Evolutionary conservation across 2,113 vertebrate genomes (phyloP).

Genomic region (Perca schrenkii): DNA sequence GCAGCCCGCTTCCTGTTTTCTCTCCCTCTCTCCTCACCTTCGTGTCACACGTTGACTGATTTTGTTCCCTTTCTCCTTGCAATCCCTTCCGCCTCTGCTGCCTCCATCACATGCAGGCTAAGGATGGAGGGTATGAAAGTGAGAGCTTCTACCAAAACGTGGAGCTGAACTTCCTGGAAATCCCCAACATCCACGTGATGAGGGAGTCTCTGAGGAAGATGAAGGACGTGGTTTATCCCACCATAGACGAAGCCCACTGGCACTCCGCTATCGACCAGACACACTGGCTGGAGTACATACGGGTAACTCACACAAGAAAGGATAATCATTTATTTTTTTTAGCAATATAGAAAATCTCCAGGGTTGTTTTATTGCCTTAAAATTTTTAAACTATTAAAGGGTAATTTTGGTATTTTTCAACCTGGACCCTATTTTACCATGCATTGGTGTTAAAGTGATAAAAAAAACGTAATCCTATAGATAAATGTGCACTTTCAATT

Average conservation of each 20-base stretch:
- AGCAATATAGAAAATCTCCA: too few species aligned
- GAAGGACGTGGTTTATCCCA: slow-evolving; percentile 94
- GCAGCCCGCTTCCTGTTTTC: background rate
- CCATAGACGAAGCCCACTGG: slow-evolving; percentile 93
- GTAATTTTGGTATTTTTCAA: too few species aligned
- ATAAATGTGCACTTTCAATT: too few species aligned
- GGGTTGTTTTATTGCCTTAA: too few species aligned
- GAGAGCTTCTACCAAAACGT: slow-evolving; percentile 93
- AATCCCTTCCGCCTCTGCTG: background rate
- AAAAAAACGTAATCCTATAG: too few species aligned
- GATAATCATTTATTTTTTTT: background rate
- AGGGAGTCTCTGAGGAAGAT: slow-evolving; percentile 95
- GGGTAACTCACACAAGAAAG: slow-evolving; percentile 82
- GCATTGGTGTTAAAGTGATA: too few species aligned
- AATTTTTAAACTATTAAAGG: too few species aligned
- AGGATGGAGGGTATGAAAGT: slow-evolving; percentile 95
- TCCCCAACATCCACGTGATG: slow-evolving; percentile 98
- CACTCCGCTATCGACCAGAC: slow-evolving; percentile 92
- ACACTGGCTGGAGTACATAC: slow-evolving; percentile 96
- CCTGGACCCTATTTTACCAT: too few species aligned
- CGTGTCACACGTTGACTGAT: background rate
- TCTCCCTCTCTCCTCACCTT: background rate
- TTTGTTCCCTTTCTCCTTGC: background rate
- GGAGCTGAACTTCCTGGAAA: slow-evolving; percentile 94
- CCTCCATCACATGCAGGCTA: slow-evolving; percentile 83